Conservation (phyloP, 2,888 invertebrate species). For the Invenusta paracnida region DNA sequence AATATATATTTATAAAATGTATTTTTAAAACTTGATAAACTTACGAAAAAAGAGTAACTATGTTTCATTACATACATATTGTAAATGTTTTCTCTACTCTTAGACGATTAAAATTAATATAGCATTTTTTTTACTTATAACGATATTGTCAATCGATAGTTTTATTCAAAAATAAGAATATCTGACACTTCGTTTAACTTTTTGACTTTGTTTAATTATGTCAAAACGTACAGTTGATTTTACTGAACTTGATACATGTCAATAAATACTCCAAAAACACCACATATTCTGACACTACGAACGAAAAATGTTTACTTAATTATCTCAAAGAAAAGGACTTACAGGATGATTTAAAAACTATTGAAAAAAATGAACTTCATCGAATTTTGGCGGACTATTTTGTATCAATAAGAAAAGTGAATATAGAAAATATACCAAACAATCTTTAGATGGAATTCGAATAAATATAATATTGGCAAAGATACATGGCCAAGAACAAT, state of each 20-base stretch:
- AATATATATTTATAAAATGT: no score
- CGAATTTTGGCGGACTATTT: conserved; percentile 19
- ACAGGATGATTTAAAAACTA: background rate
- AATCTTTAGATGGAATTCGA: conserved; percentile 11
- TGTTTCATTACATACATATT: no score
- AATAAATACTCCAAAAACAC: background rate
- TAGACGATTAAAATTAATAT: no score
- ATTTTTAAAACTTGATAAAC: no score
- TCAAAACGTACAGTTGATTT: background rate
- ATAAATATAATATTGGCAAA: conserved; percentile 17
- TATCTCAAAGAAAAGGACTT: background rate
- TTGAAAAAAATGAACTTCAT: conserved; percentile 21
- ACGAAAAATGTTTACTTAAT: background rate
- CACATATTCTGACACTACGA: background rate
- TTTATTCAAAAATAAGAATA: background rate
- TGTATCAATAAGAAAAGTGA: conserved; percentile 11
- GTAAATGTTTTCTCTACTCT: no score
- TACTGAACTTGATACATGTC: background rate
- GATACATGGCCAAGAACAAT: conserved; percentile 3
- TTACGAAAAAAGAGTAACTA: no score
- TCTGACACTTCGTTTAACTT: background rate
- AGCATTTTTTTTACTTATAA: no score
- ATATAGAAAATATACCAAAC: conserved; percentile 3
- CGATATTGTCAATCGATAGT: no score
- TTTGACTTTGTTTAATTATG: background rate